Conservation (phyloP, 2,888 invertebrate genomes). For the Standfussiana lucernea region DNA sequence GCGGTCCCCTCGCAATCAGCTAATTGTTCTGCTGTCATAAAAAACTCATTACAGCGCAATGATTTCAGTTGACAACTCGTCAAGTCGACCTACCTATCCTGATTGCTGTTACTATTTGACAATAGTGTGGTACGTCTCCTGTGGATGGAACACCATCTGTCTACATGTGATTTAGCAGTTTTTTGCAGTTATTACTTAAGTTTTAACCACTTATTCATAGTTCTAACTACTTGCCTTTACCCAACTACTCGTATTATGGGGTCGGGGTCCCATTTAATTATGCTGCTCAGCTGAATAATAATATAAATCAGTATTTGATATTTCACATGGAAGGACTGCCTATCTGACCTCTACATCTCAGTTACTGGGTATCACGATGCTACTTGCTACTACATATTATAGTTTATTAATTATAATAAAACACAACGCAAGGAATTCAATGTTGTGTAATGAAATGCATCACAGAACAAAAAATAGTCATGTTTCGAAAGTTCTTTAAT, state of each 20-base stretch:
- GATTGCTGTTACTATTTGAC: constrained; percentile 25
- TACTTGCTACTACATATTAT: too few species aligned
- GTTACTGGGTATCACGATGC: background rate
- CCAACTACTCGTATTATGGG: background rate
- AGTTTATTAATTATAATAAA: background rate
- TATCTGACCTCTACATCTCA: background rate
- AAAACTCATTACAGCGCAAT: constrained; percentile 47
- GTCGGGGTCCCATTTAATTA: background rate
- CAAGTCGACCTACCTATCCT: constrained; percentile 31
- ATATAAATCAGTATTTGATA: background rate
- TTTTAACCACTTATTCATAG: background rate
- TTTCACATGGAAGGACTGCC: background rate
- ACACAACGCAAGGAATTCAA: background rate
- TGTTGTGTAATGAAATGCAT: background rate
- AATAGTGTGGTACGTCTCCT: background rate
- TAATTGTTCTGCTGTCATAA: constrained; percentile 50
- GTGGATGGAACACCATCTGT: background rate
- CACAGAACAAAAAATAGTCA: background rate
- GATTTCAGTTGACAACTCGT: constrained; percentile 40
- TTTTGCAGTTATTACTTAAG: background rate
- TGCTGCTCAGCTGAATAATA: background rate
- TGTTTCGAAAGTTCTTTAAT: background rate
- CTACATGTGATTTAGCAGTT: background rate
- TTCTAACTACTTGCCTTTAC: background rate
- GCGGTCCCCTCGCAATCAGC: constrained; percentile 32